Conservation (phyloP, 2,888 invertebrate species). For the Heliconius cydno region DNA sequence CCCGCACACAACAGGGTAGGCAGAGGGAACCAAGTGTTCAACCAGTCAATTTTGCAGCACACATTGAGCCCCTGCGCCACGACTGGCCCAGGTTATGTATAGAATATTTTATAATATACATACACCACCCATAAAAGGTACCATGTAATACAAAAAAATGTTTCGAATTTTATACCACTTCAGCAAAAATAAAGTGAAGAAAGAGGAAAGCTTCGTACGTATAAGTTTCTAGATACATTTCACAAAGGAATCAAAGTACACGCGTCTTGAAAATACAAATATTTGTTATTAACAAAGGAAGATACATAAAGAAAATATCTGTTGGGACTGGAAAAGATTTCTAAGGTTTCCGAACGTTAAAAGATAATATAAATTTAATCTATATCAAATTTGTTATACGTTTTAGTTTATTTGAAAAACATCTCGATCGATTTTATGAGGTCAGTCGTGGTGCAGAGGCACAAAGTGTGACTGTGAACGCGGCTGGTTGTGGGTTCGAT, state of each 20-base stretch:
- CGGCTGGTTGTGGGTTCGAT: too few relatives aligned
- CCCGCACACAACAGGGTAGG: too few relatives aligned
- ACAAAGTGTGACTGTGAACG: too few relatives aligned
- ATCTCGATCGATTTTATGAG: not conserved
- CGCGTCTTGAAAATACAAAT: constrained; percentile 7
- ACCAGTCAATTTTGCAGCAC: too few relatives aligned
- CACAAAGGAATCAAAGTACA: not conserved
- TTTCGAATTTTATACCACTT: too few relatives aligned
- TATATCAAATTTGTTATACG: not conserved
- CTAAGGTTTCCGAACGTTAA: not conserved
- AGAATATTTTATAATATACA: too few relatives aligned
- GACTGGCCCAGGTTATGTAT: too few relatives aligned
- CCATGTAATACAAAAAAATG: too few relatives aligned
- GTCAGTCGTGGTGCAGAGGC: too few relatives aligned
- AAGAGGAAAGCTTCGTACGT: not conserved
- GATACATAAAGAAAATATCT: not conserved
- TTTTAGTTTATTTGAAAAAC: not conserved
- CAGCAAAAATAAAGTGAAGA: not conserved
- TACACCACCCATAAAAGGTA: too few relatives aligned
- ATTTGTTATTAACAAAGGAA: constrained; percentile 6
- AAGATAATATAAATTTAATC: not conserved
- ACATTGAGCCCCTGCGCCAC: too few relatives aligned
- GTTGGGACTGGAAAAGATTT: not conserved
- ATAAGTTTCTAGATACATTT: not conserved
- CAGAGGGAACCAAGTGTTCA: too few relatives aligned